Evolutionary conservation across 2,113 vertebrate species (phyloP).

Genomic region (Boleophthalmus pectinirostris): DNA sequence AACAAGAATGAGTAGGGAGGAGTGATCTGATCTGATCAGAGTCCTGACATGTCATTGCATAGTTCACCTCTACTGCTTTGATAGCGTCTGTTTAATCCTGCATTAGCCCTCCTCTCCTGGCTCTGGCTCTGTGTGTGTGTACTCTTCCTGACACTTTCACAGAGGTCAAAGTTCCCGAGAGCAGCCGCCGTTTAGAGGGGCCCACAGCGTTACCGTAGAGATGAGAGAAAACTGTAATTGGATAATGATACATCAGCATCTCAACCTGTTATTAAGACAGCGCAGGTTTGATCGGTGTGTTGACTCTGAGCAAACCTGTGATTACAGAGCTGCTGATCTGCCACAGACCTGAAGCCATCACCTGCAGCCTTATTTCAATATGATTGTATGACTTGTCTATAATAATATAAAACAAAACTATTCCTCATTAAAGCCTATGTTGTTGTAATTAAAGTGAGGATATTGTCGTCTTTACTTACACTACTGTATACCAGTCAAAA

Average conservation of each 20-base stretch:
- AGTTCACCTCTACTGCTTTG: slow-evolving; percentile 51
- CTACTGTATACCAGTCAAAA: too few species aligned
- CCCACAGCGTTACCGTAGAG: slow-evolving; percentile 63
- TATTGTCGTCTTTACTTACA: neutral
- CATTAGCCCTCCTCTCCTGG: slow-evolving; percentile 54
- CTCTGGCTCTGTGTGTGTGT: slow-evolving; percentile 28
- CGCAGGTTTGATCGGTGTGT: slow-evolving; percentile 6
- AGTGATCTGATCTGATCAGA: slow-evolving; percentile 55
- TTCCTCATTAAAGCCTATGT: neutral
- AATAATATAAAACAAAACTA: neutral
- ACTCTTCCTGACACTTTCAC: slow-evolving; percentile 44
- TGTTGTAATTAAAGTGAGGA: neutral
- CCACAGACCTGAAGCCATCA: slow-evolving; percentile 50
- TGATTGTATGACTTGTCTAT: neutral
- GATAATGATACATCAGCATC: slow-evolving; percentile 67
- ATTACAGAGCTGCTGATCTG: slow-evolving; percentile 68
- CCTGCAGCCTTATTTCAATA: slow-evolving; percentile 24
- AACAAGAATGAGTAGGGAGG: slow-evolving; percentile 24
- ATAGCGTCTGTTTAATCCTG: slow-evolving; percentile 62
- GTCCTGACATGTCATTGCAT: slow-evolving; percentile 69
- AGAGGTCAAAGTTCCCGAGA: slow-evolving; percentile 70
- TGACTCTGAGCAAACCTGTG: slow-evolving; percentile 51
- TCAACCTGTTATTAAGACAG: slow-evolving; percentile 67
- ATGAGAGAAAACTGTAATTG: slow-evolving; percentile 76
- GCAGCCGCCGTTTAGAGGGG: slow-evolving; percentile 64